Evolutionary conservation across 2,113 vertebrate species (phyloP).

Genomic region (Cephalopholis sonnerati): DNA sequence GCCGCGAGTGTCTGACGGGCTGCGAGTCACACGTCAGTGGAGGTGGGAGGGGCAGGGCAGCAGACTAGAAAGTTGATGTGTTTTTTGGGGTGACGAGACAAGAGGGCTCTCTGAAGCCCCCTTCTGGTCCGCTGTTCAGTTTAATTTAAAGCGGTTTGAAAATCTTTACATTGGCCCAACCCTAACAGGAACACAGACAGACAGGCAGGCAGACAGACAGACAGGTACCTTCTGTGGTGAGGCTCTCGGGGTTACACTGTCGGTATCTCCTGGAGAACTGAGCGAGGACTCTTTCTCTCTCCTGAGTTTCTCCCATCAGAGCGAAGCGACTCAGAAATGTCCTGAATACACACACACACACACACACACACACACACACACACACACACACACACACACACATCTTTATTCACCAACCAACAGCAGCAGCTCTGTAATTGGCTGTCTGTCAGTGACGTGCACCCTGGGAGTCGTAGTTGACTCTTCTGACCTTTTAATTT

Average conservation of each 20-base stretch:
- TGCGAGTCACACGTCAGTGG: too few relatives aligned
- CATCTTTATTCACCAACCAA: background rate
- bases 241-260: slow-evolving; percentile 88
- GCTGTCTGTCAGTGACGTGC: too few relatives aligned
- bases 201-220: background rate
- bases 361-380: background rate
- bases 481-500: too few relatives aligned
- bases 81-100: too few relatives aligned
- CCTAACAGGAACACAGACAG: background rate
- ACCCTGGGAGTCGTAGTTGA: too few relatives aligned
- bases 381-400: background rate
- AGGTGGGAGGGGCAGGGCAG: too few relatives aligned
- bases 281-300: slow-evolving; percentile 93
- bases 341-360: slow-evolving; percentile 73
- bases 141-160: too few relatives aligned
- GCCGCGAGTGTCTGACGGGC: too few relatives aligned
- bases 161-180: too few relatives aligned
- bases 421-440: background rate
- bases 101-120: too few relatives aligned
- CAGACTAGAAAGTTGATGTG: too few relatives aligned
- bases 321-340: slow-evolving; percentile 93
- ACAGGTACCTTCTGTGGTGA: slow-evolving; percentile 91
- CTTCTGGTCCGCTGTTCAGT: too few relatives aligned
- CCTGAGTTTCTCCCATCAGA: slow-evolving; percentile 96
- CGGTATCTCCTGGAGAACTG: slow-evolving; percentile 96